These are phyloP conservation scores for Mionectes olivaceus DNA, from an alignment of 2,797 vertebrate species.

Conservation along the genomic window DNA sequence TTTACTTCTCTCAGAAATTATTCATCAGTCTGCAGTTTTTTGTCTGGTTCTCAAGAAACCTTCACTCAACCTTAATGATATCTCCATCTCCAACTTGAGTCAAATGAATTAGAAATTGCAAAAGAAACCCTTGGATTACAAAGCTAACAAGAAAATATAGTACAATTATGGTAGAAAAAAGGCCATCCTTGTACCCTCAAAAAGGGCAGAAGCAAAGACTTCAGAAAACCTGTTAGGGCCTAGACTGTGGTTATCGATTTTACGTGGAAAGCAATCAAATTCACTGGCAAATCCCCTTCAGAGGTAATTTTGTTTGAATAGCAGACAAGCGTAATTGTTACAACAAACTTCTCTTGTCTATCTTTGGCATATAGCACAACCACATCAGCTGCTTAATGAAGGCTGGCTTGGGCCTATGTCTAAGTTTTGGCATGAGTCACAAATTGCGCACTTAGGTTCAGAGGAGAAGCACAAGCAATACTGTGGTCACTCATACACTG, in stretches of 20 bases:
- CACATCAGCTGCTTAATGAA: not conserved
- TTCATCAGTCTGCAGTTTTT: not conserved
- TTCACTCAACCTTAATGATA: not conserved
- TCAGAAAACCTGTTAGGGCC: not conserved
- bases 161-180: not conserved
- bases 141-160: not conserved
- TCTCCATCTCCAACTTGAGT: not conserved
- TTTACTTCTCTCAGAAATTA: slow-evolving; percentile 25
- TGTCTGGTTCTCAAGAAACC: not conserved
- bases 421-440: not conserved
- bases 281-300: not conserved
- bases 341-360: not conserved
- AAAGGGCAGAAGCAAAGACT: not conserved
- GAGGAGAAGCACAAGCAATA: not conserved
- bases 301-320: slow-evolving; percentile 26
- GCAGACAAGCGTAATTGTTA: not conserved
- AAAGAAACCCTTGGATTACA: not conserved
- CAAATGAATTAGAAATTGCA: not conserved
- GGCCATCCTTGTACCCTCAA: not conserved
- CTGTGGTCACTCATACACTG: fast-evolving
- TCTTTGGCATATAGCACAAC: not conserved
- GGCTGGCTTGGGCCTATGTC: not conserved
- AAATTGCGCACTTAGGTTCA: not conserved
- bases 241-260: slow-evolving; percentile 39
- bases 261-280: slow-evolving; percentile 39